Conservation (phyloP, 2,113 vertebrate genomes). For the Thalassarche chlororhynchos region DNA sequence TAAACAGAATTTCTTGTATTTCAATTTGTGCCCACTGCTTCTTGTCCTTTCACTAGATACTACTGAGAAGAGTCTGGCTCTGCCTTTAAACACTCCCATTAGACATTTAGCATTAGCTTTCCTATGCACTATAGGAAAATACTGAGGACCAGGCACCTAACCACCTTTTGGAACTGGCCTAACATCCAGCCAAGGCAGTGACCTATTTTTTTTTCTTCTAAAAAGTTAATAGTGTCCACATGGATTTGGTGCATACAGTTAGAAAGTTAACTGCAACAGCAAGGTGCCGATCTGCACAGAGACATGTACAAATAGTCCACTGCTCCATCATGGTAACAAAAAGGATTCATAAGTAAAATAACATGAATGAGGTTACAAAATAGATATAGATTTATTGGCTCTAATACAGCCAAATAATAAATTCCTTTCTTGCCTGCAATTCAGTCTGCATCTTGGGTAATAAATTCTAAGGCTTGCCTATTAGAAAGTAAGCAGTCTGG, state of each 20-base stretch:
- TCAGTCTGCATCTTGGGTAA: background rate
- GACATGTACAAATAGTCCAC: background rate
- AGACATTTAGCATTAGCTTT: background rate
- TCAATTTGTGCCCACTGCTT: background rate
- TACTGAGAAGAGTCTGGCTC: background rate
- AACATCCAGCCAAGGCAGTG: background rate
- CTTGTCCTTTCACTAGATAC: background rate
- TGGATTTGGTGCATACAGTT: background rate
- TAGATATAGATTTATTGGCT: background rate
- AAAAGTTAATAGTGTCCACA: background rate
- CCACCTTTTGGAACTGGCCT: background rate
- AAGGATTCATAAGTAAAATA: background rate
- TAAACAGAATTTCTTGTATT: background rate
- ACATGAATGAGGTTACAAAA: background rate
- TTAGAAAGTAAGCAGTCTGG: background rate
- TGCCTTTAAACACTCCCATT: background rate
- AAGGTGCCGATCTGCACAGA: background rate
- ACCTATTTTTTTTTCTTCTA: background rate
- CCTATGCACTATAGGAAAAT: background rate
- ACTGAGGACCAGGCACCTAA: background rate
- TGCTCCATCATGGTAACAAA: background rate
- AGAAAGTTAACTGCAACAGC: background rate
- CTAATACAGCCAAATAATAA: background rate
- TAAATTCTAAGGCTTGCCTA: background rate
- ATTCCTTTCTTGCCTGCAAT: background rate